Evolutionary conservation across 2,113 vertebrate genomes (phyloP).

Genomic region (Mormoops blainvillei): DNA sequence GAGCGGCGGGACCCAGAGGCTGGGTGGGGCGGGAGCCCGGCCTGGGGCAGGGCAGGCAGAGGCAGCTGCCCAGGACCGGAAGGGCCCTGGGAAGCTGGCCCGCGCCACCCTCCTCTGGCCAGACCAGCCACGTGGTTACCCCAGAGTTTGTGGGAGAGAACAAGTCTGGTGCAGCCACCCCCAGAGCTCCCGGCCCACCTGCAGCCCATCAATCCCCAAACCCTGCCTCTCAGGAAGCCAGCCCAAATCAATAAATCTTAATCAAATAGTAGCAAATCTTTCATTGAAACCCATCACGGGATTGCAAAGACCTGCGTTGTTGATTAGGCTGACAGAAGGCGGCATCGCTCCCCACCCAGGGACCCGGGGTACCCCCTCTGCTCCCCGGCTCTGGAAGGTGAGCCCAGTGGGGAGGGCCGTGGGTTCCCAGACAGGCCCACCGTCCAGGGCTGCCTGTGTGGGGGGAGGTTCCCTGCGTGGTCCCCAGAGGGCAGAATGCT

Average conservation of each 20-base stretch:
- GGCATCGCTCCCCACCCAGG: conserved; percentile 29
- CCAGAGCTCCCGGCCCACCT: background rate
- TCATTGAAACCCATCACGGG: conserved; percentile 66
- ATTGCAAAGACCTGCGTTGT: conserved; percentile 45
- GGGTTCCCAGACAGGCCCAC: background rate
- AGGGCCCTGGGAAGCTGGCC: background rate
- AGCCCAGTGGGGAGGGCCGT: background rate
- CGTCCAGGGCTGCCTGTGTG: background rate
- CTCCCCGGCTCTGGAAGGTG: background rate
- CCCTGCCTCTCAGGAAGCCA: conserved; percentile 24
- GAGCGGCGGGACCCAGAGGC: background rate
- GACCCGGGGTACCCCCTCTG: background rate
- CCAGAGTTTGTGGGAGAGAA: background rate
- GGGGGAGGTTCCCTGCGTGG: background rate
- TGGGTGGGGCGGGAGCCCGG: background rate
- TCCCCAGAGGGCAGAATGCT: background rate
- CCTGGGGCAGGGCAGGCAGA: background rate
- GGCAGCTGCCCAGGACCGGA: accelerated
- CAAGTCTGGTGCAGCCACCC: background rate
- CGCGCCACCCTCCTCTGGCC: background rate
- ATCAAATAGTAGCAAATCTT: conserved; percentile 66
- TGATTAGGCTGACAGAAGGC: conserved; percentile 30
- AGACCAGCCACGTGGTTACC: background rate
- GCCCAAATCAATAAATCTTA: conserved; percentile 66
- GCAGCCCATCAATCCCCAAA: background rate